Evolutionary conservation across 2,888 invertebrate species (phyloP).

Genomic region (Scaptomyza cyrtandrae): DNA sequence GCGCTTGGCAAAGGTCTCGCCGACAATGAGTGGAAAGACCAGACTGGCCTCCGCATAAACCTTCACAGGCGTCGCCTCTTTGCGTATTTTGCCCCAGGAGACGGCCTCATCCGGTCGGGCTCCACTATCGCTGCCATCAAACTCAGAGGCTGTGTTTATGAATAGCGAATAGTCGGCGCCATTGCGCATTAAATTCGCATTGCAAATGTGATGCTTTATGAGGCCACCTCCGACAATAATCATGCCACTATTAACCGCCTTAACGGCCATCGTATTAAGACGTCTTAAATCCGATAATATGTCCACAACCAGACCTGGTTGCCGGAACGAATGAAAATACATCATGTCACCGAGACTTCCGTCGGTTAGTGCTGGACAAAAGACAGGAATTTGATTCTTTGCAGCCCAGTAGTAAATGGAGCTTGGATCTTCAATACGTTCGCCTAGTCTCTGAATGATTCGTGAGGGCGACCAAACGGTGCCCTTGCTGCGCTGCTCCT

Average conservation of each 20-base stretch:
- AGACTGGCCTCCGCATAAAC: slow-evolving; percentile 97
- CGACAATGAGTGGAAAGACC: slow-evolving; percentile 97
- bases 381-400: slow-evolving; percentile 98
- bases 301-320: slow-evolving; percentile 96
- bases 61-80: slow-evolving; percentile 95
- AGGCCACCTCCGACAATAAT: slow-evolving; percentile 98
- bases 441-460: slow-evolving; percentile 92
- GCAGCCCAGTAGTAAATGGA: slow-evolving; percentile 99
- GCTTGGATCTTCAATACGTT: slow-evolving; percentile 94
- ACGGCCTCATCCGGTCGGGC: slow-evolving; percentile 99
- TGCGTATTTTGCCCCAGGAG: slow-evolving; percentile 99
- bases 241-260: slow-evolving; percentile 96
- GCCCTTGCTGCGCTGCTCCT: slow-evolving; percentile 91
- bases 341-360: slow-evolving; percentile 99
- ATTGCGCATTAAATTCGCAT: slow-evolving; percentile 99
- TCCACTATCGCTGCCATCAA: slow-evolving; percentile 98
- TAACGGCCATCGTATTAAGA: slow-evolving; percentile 97
- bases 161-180: slow-evolving; percentile 98
- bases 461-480: slow-evolving; percentile 96
- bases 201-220: slow-evolving; percentile 99
- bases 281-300: slow-evolving; percentile 95
- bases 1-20: slow-evolving; percentile 96
- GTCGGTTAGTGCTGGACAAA: slow-evolving; percentile 98
- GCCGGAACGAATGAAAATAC: slow-evolving; percentile 97
- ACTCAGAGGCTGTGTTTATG: slow-evolving; percentile 97